Evolutionary conservation across 2,888 invertebrate genomes (phyloP).

Genomic region (Mythimna loreyi): DNA sequence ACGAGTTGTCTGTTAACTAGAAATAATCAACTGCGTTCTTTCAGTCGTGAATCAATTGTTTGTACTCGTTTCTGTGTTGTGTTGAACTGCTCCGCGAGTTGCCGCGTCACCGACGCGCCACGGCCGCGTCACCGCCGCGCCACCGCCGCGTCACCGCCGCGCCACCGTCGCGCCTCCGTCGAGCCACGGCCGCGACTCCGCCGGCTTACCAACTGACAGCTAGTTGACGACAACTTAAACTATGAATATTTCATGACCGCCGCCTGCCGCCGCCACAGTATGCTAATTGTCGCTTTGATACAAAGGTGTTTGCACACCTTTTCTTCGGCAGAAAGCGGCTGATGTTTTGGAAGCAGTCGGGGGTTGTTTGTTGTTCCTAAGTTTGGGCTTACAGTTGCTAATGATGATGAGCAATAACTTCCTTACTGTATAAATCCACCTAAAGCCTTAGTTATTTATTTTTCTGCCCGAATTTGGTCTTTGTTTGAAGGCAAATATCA

Average conservation of each 20-base stretch:
- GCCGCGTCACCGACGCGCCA: too few relatives aligned
- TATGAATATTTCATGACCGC: slow-evolving; percentile 61
- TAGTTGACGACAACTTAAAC: slow-evolving; percentile 29
- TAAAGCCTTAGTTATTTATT: neutral
- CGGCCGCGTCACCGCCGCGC: too few relatives aligned
- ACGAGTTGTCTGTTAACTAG: slow-evolving; percentile 1
- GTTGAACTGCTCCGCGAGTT: too few relatives aligned
- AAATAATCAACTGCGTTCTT: neutral
- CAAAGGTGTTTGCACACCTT: slow-evolving; percentile 9
- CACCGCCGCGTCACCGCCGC: too few relatives aligned
- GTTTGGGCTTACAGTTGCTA: slow-evolving; percentile 4
- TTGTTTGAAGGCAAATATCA: neutral
- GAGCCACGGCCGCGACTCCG: too few relatives aligned
- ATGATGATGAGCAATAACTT: neutral
- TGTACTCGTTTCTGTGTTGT: neutral
- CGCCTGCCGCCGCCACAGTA: slow-evolving; percentile 26
- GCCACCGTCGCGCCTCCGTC: too few relatives aligned
- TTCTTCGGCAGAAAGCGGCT: slow-evolving; percentile 21
- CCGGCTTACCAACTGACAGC: slow-evolving; percentile 3
- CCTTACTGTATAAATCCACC: neutral
- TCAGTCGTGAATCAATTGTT: neutral
- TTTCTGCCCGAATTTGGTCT: neutral
- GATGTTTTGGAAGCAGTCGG: slow-evolving; percentile 25
- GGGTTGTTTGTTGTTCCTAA: slow-evolving; percentile 26
- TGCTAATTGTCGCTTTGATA: slow-evolving; percentile 52